Conservation (phyloP, 2,888 invertebrate genomes). For the Cremastobaeus sp. region DNA sequence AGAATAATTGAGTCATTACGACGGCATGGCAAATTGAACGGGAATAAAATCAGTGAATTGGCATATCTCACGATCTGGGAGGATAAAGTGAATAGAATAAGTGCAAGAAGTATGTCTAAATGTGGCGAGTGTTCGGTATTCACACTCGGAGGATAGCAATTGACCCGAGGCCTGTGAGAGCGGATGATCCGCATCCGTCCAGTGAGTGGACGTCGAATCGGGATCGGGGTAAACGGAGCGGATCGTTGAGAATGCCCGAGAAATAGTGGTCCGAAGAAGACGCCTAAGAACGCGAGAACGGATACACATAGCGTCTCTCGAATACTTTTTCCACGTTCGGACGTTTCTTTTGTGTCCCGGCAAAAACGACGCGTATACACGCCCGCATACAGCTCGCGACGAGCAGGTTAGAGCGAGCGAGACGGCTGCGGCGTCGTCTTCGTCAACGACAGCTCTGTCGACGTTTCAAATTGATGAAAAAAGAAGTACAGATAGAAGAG, state of each 20-base stretch:
- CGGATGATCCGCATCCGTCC: conserved; percentile 55
- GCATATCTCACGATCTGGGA: conserved; percentile 21
- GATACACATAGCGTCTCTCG: conserved; percentile 49
- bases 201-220: conserved; percentile 52
- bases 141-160: conserved; percentile 55
- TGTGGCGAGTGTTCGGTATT: conserved; percentile 50
- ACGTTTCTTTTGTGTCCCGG: conserved; percentile 49
- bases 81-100: conserved; percentile 32
- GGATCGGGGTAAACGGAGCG: conserved; percentile 64
- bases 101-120: conserved; percentile 37
- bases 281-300: conserved; percentile 59
- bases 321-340: conserved; percentile 47
- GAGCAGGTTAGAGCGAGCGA: conserved; percentile 12
- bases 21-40: conserved; percentile 2
- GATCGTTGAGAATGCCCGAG: conserved; percentile 62
- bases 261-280: conserved; percentile 55
- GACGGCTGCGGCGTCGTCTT: conserved; percentile 1
- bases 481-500: neutral
- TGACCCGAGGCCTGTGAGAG: conserved; percentile 58
- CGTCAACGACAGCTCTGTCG: conserved; percentile 33
- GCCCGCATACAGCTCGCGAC: conserved; percentile 8
- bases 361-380: conserved; percentile 31
- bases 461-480: conserved; percentile 58
- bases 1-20: neutral
- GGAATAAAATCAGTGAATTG: conserved; percentile 3